These are phyloP conservation scores for Cantharis nigra DNA, from an alignment of 2,888 invertebrate species.

Conservation along the genomic window DNA sequence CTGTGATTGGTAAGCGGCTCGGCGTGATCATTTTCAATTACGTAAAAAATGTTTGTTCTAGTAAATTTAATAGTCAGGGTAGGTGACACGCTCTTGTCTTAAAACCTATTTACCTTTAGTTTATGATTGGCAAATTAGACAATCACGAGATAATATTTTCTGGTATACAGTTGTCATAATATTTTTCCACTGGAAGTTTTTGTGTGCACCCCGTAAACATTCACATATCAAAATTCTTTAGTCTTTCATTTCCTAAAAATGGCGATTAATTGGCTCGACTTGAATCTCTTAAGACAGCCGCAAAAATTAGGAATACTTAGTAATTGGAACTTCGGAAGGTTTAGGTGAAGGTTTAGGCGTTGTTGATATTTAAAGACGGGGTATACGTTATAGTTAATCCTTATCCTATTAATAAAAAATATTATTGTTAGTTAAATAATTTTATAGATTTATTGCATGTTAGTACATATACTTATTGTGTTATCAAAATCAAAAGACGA, in stretches of 20 bases:
- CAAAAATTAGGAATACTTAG: background rate
- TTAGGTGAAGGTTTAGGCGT: background rate
- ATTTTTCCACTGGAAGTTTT: background rate
- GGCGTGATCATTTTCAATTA: background rate
- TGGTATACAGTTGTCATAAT: background rate
- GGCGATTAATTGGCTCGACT: background rate
- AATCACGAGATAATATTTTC: background rate
- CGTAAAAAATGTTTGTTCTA: background rate
- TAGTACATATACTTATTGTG: background rate
- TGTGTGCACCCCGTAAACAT: background rate
- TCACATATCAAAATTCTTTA: background rate
- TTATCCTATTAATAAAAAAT: background rate
- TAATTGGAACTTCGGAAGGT: background rate
- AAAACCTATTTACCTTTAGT: background rate
- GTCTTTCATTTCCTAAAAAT: background rate
- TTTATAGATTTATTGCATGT: background rate
- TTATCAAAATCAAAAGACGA: background rate
- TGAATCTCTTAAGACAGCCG: background rate
- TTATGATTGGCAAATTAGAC: background rate
- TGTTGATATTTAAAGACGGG: background rate
- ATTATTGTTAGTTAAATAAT: background rate
- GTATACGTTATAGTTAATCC: background rate
- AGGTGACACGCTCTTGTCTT: too few relatives aligned
- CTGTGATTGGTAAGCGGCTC: background rate
- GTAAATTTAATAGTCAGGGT: background rate